Evolutionary conservation across 1,140 invertebrate genomes (phyloP), one percentile per base, ranked within the genome.

Genomic region (Mercenaria mercenaria): DNA sequence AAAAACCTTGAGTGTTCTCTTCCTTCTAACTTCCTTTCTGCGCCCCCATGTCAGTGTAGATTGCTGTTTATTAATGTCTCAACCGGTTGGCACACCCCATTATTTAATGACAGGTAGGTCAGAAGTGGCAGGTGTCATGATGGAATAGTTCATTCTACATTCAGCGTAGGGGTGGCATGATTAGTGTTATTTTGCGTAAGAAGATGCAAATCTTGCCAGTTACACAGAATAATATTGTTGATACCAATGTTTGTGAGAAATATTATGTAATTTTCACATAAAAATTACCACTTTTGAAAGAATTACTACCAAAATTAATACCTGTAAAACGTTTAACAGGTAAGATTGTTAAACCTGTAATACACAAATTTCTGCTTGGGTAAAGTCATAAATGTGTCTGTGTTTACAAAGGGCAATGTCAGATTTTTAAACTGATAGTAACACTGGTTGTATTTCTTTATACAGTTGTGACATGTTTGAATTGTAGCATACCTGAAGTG

Each of bases 111-210:
- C 69, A 85, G 83, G 83, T 85, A 74, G 50, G 69, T 74, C 47
- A 50, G 64, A 67, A 72, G 26, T 85, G 83, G 69, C 83, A 85
- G 83, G 83, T 85, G 83, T 85, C 83, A 85, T 59, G 67, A 76
- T 74, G 50, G 83, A 74, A n/a, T 13, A 59, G 67, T 76, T 69
- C 50, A 85, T 56, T 50, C 50, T 76, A 56, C 26, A 69, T 76
- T 34, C 6, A 10, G 6, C 41, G 43, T 59, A 59, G 83, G 61
- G 64, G 41, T 32, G 64, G 1, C n/a, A 69, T 61, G 13, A 20
- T 80, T 80, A 1, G 6, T 47, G 43, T 47, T 47, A 8, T 15
- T 15, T 47, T 47, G 6, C 43, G 15, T 47, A 15, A 47, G 6
- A 47, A 8, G 15, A 8, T 47, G 43, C 15, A 47, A 15, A 47